Evolutionary conservation across 1,140 invertebrate species (phyloP).

Genomic region (Nixonia krombeini): DNA sequence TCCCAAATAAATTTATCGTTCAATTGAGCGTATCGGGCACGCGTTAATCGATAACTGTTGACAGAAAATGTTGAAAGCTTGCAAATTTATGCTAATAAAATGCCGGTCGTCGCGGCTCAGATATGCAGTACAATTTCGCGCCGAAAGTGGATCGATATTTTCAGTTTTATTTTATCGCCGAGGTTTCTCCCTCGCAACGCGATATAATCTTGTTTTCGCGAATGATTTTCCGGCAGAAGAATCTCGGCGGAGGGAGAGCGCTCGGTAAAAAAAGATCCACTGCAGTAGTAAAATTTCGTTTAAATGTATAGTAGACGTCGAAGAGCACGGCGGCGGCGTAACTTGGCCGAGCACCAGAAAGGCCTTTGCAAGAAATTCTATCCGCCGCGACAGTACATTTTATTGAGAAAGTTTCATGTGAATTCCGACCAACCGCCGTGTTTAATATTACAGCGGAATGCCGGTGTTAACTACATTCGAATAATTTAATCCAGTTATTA

Average conservation of each 20-base stretch:
- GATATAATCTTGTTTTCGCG: conserved; percentile 40
- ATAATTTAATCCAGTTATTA: too few relatives aligned
- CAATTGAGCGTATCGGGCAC: too few relatives aligned
- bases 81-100: conserved; percentile 30
- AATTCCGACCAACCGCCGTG: conserved; percentile 2
- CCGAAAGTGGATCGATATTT: conserved; percentile 39
- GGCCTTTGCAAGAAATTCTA: conserved; percentile 26
- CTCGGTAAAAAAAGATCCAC: conserved; percentile 25
- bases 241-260: conserved; percentile 16
- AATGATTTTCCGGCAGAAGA: conserved; percentile 43
- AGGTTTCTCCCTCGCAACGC: conserved; percentile 10
- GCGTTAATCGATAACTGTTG: neutral
- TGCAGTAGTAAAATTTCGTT: conserved; percentile 33
- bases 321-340: conserved; percentile 9
- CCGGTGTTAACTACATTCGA: too few relatives aligned
- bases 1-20: too few relatives aligned
- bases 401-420: conserved; percentile 26
- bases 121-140: conserved; percentile 40
- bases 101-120: conserved; percentile 21
- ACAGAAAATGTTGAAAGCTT: neutral
- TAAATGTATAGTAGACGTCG: conserved; percentile 29
- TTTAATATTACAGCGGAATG: neutral
- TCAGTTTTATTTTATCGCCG: conserved; percentile 38
- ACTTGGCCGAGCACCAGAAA: conserved; percentile 36
- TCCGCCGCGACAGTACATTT: conserved; percentile 26